Conservation (phyloP, 2,888 invertebrate species). For the Leptopilina syphax region DNA sequence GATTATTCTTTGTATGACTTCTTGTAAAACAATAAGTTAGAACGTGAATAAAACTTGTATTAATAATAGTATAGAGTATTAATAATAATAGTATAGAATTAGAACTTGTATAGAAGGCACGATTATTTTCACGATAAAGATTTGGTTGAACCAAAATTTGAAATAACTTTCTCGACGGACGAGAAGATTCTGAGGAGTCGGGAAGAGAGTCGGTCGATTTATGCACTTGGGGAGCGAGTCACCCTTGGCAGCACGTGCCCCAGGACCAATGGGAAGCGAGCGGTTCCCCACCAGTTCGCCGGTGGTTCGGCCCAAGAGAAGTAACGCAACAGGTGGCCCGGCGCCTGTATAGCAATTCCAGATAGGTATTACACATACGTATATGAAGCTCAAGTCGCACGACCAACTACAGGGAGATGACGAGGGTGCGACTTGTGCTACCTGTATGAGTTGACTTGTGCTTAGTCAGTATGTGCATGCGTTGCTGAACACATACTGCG, state of each 20-base stretch:
- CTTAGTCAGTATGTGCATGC: slow-evolving; percentile 40
- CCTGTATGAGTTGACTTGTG: slow-evolving; percentile 46
- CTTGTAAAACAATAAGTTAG: no score
- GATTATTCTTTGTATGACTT: no score
- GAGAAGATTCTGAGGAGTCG: slow-evolving; percentile 68
- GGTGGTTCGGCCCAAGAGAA: slow-evolving; percentile 50
- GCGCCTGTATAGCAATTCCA: slow-evolving; percentile 47
- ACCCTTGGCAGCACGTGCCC: slow-evolving; percentile 75
- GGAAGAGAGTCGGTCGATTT: slow-evolving; percentile 66
- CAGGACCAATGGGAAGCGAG: slow-evolving; percentile 65
- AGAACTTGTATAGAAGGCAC: slow-evolving; percentile 1
- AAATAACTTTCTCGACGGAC: slow-evolving; percentile 53
- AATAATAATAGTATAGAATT: no score
- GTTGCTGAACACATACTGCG: neutral
- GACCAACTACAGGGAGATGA: slow-evolving; percentile 37
- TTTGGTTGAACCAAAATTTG: slow-evolving; percentile 34
- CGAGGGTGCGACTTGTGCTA: slow-evolving; percentile 45
- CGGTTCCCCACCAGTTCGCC: slow-evolving; percentile 59
- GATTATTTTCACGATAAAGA: neutral
- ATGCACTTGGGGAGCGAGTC: slow-evolving; percentile 72
- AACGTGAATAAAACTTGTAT: no score
- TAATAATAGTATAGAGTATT: no score
- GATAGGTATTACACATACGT: slow-evolving; percentile 37
- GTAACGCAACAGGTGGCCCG: slow-evolving; percentile 71
- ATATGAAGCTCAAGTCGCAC: slow-evolving; percentile 27